Evolutionary conservation across 2,113 vertebrate species (phyloP).

Genomic region (Cheilinus undulatus): DNA sequence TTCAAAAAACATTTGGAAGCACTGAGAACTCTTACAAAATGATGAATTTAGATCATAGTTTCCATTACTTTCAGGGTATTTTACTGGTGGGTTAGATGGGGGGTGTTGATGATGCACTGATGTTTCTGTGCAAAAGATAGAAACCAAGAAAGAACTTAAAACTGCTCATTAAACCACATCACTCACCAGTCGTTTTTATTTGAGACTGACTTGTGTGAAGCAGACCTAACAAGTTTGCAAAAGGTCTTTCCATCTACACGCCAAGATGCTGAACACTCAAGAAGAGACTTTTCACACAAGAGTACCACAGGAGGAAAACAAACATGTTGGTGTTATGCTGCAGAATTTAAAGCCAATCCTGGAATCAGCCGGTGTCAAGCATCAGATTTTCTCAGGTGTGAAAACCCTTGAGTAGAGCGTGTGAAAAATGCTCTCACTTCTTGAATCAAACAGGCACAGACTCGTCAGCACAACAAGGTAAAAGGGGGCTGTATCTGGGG

Average conservation of each 20-base stretch:
- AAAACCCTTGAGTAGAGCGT: constrained; percentile 48
- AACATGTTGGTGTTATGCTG: constrained; percentile 20
- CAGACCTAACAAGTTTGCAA: constrained; percentile 1
- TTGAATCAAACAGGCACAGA: constrained; percentile 51
- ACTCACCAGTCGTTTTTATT: background rate
- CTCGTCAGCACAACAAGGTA: constrained; percentile 19
- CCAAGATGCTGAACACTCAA: constrained; percentile 45
- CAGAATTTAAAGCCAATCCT: constrained; percentile 12
- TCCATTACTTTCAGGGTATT: too few species aligned
- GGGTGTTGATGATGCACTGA: too few species aligned
- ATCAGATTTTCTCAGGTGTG: constrained; percentile 54
- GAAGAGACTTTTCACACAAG: constrained; percentile 52
- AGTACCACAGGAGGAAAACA: constrained; percentile 37
- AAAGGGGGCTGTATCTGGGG: background rate
- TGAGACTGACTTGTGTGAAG: constrained; percentile 7
- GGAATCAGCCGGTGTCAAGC: background rate
- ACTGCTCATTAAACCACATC: constrained; percentile 1
- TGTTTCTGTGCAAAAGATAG: too few species aligned
- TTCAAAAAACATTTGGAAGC: too few species aligned
- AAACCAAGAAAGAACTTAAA: background rate
- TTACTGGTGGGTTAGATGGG: too few species aligned
- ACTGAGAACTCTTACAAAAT: too few species aligned
- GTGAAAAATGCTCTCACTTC: constrained; percentile 30
- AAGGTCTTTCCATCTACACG: constrained; percentile 37
- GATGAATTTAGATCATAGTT: too few species aligned